These are phyloP conservation scores for Taurulus bubalis DNA, from an alignment of 2,113 vertebrate species.

Conservation along the genomic window DNA sequence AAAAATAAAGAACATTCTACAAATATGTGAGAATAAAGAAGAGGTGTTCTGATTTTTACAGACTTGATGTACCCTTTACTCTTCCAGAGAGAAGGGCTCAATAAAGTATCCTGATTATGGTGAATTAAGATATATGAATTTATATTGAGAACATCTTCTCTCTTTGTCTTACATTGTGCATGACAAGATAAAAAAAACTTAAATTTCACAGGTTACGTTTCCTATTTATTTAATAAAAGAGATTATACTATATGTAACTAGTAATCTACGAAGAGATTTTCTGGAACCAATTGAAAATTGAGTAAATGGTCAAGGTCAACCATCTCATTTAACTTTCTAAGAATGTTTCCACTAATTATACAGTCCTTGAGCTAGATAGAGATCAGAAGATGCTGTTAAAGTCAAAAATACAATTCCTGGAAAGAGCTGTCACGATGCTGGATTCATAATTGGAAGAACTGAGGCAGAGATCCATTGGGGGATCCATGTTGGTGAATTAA, in stretches of 20 bases:
- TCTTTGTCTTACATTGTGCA: neutral
- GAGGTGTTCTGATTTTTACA: neutral
- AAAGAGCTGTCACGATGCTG: constrained; percentile 24
- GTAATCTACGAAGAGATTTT: constrained; percentile 51
- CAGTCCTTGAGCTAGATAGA: constrained; percentile 38
- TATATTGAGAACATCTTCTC: neutral
- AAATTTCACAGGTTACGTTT: constrained; percentile 16
- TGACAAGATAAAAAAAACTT: neutral
- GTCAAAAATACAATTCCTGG: constrained; percentile 43
- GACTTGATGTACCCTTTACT: neutral
- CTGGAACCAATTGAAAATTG: constrained; percentile 47
- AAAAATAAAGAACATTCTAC: neutral
- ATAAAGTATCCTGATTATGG: neutral
- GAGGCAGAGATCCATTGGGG: neutral
- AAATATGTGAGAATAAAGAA: neutral
- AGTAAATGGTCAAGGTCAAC: constrained; percentile 17
- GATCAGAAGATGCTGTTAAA: constrained; percentile 39
- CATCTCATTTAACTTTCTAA: constrained; percentile 42
- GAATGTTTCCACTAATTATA: constrained; percentile 50
- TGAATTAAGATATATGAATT: neutral
- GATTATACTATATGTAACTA: constrained; percentile 25
- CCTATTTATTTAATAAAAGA: constrained; percentile 26
- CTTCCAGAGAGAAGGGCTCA: neutral
- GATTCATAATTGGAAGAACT: constrained; percentile 34
- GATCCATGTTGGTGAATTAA: neutral